phyloP scores from a whole-genome alignment of 2,113 vertebrate species.

The Coreoperca whiteheadi region DNA sequence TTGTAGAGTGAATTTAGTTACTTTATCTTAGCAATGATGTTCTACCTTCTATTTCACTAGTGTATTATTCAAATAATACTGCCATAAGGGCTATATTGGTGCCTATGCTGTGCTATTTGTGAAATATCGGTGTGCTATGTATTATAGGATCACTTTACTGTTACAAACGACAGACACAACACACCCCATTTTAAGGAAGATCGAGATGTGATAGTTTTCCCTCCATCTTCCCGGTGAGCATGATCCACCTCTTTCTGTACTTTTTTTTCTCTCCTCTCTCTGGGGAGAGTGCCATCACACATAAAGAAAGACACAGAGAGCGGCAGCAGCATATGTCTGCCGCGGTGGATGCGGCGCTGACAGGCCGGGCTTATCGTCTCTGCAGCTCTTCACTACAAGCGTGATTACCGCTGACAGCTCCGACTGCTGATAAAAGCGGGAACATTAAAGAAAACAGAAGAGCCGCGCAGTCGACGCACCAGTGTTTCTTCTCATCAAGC shows the following conservation, averaged over 20 bases:
- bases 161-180: conserved; percentile 25
- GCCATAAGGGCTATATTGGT: background rate
- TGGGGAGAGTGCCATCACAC: conserved; percentile 75
- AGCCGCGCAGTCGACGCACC: conserved; percentile 63
- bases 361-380: conserved; percentile 82
- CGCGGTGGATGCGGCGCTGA: conserved; percentile 75
- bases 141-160: conserved; percentile 8
- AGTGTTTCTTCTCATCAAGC: conserved; percentile 77
- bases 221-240: conserved; percentile 57
- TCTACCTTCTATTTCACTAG: background rate
- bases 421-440: conserved; percentile 84
- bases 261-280: conserved; percentile 59
- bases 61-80: background rate
- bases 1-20: no score
- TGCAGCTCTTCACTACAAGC: conserved; percentile 73
- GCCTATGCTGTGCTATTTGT: conserved; percentile 8
- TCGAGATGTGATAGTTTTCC: conserved; percentile 36
- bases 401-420: conserved; percentile 85
- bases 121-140: background rate
- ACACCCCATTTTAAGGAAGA: conserved; percentile 38
- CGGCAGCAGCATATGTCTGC: conserved; percentile 78
- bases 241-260: conserved; percentile 56
- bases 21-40: background rate
- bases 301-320: conserved; percentile 67
- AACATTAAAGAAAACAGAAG: conserved; percentile 85